A percentile compares a stretch with the other conserved stretches of the same genome.
Conservation (phyloP, 1,140 invertebrate genomes). For the Lycorma delicatula region DNA sequence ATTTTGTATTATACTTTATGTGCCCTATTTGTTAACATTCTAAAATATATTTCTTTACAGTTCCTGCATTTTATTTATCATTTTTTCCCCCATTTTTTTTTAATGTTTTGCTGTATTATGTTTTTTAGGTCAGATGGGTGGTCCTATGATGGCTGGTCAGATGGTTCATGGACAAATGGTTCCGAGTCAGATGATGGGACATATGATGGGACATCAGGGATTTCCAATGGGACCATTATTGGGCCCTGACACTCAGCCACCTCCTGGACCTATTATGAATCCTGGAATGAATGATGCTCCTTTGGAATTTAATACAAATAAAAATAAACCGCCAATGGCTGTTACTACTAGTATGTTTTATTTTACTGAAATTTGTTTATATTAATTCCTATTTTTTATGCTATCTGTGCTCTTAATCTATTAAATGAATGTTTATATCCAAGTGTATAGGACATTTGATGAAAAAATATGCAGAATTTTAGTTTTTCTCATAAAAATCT, state of each 20-base stretch:
- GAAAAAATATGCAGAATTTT: no score
- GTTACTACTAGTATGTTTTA: no score
- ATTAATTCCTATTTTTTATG: no score
- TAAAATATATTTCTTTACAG: not conserved
- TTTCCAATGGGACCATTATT: slow-evolving; percentile 40
- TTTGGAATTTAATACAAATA: slow-evolving; percentile 56
- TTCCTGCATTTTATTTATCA: not conserved
- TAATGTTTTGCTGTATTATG: not conserved
- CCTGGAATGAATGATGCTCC: slow-evolving; percentile 58
- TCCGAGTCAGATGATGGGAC: slow-evolving; percentile 33
- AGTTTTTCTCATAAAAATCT: no score
- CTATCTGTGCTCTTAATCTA: no score
- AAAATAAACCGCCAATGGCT: slow-evolving; percentile 50
- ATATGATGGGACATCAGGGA: slow-evolving; percentile 38
- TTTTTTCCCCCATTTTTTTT: not conserved
- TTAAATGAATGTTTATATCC: no score
- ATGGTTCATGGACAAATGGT: slow-evolving; percentile 27
- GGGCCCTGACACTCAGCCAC: slow-evolving; percentile 11
- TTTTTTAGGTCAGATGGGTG: slow-evolving; percentile 33
- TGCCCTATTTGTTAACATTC: not conserved
- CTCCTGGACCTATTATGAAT: slow-evolving; percentile 33
- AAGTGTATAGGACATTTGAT: no score
- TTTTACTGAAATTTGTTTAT: no score
- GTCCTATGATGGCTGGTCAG: slow-evolving; percentile 26
- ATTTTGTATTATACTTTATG: not conserved